Percentiles rank a stretch among this genome's conserved stretches.
phyloP scores from a whole-genome alignment of 2,888 invertebrate genomes.

The Scaptomyza cyrtandrae region DNA sequence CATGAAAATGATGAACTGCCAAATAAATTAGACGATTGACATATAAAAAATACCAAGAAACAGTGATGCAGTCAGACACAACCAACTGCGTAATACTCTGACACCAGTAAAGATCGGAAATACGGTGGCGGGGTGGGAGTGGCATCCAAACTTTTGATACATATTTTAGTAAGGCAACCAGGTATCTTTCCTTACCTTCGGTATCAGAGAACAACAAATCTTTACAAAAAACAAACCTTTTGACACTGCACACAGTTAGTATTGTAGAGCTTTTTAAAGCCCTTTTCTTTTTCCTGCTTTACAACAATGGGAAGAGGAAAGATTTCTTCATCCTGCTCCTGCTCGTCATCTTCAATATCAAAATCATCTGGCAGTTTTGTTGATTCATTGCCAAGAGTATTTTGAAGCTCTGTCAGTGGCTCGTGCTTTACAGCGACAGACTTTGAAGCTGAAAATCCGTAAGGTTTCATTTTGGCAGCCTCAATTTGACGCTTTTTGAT shows the following conservation, averaged over 20 bases:
- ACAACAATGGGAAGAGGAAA: slow-evolving; percentile 68
- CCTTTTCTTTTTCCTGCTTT: slow-evolving; percentile 53
- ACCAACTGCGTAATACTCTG: no score
- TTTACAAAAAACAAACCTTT: slow-evolving; percentile 49
- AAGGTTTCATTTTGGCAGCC: slow-evolving; percentile 14
- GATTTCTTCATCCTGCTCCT: slow-evolving; percentile 52
- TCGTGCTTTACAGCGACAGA: slow-evolving; percentile 39
- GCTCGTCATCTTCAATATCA: slow-evolving; percentile 43
- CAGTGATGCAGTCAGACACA: no score
- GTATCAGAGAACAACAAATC: no score
- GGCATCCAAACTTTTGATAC: no score
- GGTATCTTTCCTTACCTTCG: no score
- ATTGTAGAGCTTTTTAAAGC: slow-evolving; percentile 60
- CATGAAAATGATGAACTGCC: slow-evolving; percentile 78
- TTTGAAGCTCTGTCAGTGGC: slow-evolving; percentile 52
- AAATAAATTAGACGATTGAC: background rate
- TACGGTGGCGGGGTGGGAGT: no score
- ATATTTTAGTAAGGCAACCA: no score
- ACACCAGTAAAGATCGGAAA: no score
- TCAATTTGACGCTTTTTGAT: slow-evolving; percentile 52
- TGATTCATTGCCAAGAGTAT: slow-evolving; percentile 54
- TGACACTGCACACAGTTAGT: slow-evolving; percentile 75
- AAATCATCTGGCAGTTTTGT: slow-evolving; percentile 64
- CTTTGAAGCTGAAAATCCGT: background rate
- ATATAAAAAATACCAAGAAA: background rate